Conservation (phyloP, 2,797 vertebrate genomes). For the Potorous gilbertii region DNA sequence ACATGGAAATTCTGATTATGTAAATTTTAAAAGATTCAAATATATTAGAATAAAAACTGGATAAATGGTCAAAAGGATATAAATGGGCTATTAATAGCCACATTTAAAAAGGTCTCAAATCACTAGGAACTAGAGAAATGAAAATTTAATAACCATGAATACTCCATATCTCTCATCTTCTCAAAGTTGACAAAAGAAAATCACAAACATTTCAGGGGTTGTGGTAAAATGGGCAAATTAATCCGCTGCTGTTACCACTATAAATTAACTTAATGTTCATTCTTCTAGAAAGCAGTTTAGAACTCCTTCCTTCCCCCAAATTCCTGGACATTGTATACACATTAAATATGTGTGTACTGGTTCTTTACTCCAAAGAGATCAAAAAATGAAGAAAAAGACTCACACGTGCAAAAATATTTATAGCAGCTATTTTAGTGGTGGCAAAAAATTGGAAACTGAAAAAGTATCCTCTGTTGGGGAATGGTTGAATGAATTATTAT, state of each 20-base stretch:
- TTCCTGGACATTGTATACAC: not conserved
- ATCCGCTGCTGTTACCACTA: not conserved
- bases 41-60: not conserved
- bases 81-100: not conserved
- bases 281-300: not conserved
- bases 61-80: not conserved
- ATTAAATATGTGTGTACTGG: not conserved
- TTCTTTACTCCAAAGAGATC: not conserved
- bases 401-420: not conserved
- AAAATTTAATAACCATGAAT: not conserved
- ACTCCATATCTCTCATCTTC: not conserved
- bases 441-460: not conserved
- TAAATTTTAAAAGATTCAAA: not conserved
- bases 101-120: not conserved
- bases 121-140: not conserved
- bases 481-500: not conserved
- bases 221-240: not conserved
- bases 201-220: not conserved
- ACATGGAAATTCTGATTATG: not conserved
- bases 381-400: not conserved
- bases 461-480: not conserved
- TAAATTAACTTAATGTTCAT: not conserved
- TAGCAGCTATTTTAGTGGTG: not conserved
- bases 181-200: not conserved
- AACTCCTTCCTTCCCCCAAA: not conserved